Conservation (phyloP, 2,888 invertebrate species). For the Acanthosepion pharaonis region DNA sequence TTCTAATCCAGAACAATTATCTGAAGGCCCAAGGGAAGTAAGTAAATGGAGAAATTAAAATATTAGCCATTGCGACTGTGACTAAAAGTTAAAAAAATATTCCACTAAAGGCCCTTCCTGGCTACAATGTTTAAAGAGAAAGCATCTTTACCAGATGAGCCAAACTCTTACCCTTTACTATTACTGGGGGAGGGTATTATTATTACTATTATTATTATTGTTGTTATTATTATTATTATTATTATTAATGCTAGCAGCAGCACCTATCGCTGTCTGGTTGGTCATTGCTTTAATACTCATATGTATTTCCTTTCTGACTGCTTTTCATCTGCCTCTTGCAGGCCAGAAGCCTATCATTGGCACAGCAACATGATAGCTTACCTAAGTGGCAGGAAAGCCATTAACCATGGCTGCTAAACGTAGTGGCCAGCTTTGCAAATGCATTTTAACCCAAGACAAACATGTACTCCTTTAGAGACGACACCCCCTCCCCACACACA, state of each 20-base stretch:
- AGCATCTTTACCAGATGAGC: not conserved
- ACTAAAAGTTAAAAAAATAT: too few species aligned
- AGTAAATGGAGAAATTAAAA: not conserved
- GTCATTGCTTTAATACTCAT: slow-evolving; percentile 17
- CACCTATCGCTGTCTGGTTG: not conserved
- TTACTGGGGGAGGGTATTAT: not conserved
- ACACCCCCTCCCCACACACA: not conserved
- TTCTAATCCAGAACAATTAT: not conserved
- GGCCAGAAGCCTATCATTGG: slow-evolving; percentile 34
- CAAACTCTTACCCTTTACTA: not conserved
- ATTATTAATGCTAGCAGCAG: not conserved
- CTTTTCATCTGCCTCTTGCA: slow-evolving; percentile 35
- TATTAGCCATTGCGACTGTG: not conserved
- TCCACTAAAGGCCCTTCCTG: not conserved
- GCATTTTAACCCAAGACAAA: slow-evolving; percentile 47
- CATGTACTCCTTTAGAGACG: slow-evolving; percentile 38
- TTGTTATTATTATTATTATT: not conserved
- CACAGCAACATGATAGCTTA: slow-evolving; percentile 45
- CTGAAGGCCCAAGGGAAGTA: not conserved
- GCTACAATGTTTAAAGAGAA: not conserved
- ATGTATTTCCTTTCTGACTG: slow-evolving; percentile 24
- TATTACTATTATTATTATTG: not conserved
- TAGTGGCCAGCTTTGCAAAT: slow-evolving; percentile 46
- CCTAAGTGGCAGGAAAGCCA: slow-evolving; percentile 46
- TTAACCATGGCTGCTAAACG: slow-evolving; percentile 42